Conservation (phyloP, 1,140 invertebrate genomes). For the Steinernema feltiae region DNA sequence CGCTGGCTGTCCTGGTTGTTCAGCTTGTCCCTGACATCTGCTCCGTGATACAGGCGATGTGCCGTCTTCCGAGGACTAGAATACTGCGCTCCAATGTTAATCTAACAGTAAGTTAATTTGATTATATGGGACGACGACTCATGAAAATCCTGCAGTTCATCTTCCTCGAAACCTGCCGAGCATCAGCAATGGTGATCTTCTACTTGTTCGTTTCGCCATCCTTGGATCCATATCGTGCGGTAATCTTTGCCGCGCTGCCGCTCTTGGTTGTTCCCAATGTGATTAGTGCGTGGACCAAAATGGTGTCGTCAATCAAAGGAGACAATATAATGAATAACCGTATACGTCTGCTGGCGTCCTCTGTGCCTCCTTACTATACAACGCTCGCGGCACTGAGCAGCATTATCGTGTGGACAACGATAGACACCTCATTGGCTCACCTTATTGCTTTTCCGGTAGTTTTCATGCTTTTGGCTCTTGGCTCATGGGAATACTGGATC, state of each 20-base stretch:
- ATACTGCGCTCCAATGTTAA: neutral
- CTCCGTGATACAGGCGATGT: no score
- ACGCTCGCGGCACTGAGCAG: slow-evolving; percentile 15
- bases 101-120: neutral
- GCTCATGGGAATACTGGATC: slow-evolving; percentile 52
- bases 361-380: slow-evolving; percentile 28
- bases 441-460: neutral
- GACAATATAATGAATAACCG: slow-evolving; percentile 6
- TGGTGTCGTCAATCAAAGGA: neutral
- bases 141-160: slow-evolving; percentile 20
- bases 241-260: neutral
- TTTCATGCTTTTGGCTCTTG: slow-evolving; percentile 42
- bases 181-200: slow-evolving; percentile 32
- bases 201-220: neutral
- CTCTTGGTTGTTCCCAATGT: slow-evolving; percentile 4
- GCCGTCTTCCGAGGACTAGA: no score
- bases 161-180: slow-evolving; percentile 42
- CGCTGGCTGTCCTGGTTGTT: no score
- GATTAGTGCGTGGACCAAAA: slow-evolving; percentile 14
- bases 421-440: slow-evolving; percentile 30
- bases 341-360: slow-evolving; percentile 39
- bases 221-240: neutral
- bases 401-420: slow-evolving; percentile 25
- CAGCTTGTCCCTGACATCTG: no score
- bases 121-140: neutral